Evolutionary conservation across 2,113 vertebrate genomes (phyloP).

Genomic region (Amazona guildingii): DNA sequence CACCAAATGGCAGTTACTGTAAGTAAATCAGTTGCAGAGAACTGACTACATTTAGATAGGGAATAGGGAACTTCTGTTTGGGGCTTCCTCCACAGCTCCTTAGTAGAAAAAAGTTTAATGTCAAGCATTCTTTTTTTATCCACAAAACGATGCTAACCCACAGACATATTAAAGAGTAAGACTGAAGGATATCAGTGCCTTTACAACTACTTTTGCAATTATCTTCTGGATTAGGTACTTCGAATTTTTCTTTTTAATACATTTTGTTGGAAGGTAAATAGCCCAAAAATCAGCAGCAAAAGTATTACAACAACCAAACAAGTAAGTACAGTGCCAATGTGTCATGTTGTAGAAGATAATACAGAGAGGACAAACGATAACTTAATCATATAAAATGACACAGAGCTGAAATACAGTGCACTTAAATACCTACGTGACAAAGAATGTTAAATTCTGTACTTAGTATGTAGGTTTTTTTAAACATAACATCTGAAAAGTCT

Average conservation of each 20-base stretch:
- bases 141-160: conserved; percentile 78
- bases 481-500: conserved; percentile 76
- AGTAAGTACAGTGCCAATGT: conserved; percentile 73
- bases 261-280: conserved; percentile 66
- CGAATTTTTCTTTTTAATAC: conserved; percentile 45
- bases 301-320: conserved; percentile 75
- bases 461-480: conserved; percentile 67
- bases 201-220: conserved; percentile 70
- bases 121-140: conserved; percentile 76
- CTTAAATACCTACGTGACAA: conserved; percentile 79
- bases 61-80: conserved; percentile 60
- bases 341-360: conserved; percentile 68
- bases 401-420: conserved; percentile 78
- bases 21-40: conserved; percentile 75
- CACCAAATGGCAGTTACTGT: conserved; percentile 82
- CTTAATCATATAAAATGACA: conserved; percentile 81
- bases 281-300: conserved; percentile 76
- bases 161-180: conserved; percentile 73
- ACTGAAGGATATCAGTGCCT: conserved; percentile 68
- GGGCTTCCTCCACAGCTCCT: conserved; percentile 69
- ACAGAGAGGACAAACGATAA: conserved; percentile 79
- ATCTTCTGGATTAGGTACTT: conserved; percentile 67
- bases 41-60: conserved; percentile 70
- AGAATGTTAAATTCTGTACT: conserved; percentile 77
- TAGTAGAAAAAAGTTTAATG: conserved; percentile 75